These are phyloP conservation scores for Aphrophora alni DNA, from an alignment of 2,888 invertebrate species.

Conservation along the genomic window DNA sequence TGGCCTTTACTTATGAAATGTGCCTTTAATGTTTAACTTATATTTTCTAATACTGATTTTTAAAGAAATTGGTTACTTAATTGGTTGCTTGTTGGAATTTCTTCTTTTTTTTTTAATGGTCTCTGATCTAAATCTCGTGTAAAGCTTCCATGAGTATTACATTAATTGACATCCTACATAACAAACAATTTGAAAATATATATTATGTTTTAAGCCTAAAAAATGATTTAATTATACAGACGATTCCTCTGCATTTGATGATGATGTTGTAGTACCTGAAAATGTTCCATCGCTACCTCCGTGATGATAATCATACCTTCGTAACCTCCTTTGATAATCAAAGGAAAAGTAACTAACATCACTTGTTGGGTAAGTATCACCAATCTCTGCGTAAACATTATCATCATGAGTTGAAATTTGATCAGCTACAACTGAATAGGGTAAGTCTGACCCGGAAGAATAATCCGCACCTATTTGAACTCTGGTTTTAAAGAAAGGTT, in stretches of 20 bases:
- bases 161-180: not conserved
- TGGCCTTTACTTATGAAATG: no score
- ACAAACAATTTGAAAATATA: not conserved
- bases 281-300: constrained; percentile 40
- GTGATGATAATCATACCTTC: constrained; percentile 33
- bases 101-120: no score
- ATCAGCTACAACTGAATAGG: constrained; percentile 57
- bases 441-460: constrained; percentile 52
- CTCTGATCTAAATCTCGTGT: no score
- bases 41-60: no score
- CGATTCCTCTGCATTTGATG: constrained; percentile 39
- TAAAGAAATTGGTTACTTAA: no score
- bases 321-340: constrained; percentile 30
- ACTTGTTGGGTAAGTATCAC: constrained; percentile 51
- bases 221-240: constrained; percentile 23
- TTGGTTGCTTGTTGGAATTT: no score
- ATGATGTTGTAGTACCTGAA: constrained; percentile 38
- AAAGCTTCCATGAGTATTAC: not conserved
- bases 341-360: constrained; percentile 36
- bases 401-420: constrained; percentile 50
- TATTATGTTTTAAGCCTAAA: not conserved
- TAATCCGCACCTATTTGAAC: constrained; percentile 42
- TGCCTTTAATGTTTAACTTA: no score
- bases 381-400: constrained; percentile 58
- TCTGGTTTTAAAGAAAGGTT: constrained; percentile 46